phyloP scores from a whole-genome alignment of 2,797 vertebrate genomes.

The Clamator glandarius region DNA sequence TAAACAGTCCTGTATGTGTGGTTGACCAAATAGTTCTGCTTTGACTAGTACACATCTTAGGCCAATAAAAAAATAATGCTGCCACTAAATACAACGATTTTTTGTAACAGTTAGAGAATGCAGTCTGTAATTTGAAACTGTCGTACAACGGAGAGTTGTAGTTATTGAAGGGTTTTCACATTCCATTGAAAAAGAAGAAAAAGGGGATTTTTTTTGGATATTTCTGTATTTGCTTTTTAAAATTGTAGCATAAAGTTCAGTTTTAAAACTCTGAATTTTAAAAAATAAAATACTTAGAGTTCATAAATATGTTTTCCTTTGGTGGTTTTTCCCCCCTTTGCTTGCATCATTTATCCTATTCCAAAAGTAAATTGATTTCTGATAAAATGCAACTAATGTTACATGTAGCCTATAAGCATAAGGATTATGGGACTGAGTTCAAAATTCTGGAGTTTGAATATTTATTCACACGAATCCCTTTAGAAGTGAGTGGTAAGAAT shows the following conservation, averaged over 20 bases:
- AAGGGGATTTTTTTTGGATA: not conserved
- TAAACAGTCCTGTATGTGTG: slow-evolving; percentile 2
- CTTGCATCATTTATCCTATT: not conserved
- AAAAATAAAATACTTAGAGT: not conserved
- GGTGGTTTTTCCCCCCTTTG: no score
- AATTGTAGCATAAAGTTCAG: not conserved
- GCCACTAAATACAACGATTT: slow-evolving; percentile 25
- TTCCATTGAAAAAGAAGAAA: not conserved
- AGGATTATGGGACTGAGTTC: not conserved
- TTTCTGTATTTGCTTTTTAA: not conserved
- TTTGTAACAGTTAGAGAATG: slow-evolving; percentile 24
- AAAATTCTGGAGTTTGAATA: not conserved
- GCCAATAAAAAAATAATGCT: slow-evolving; percentile 32
- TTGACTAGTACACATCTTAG: not conserved
- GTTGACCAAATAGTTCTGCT: slow-evolving; percentile 35
- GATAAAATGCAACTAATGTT: not conserved
- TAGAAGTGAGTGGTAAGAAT: not conserved
- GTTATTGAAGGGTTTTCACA: not conserved
- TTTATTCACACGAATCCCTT: not conserved
- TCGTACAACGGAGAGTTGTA: not conserved
- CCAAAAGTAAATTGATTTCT: not conserved
- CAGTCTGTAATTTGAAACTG: slow-evolving; percentile 26
- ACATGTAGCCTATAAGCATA: not conserved
- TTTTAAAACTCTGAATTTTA: not conserved
- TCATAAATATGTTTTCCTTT: not conserved